phyloP scores from a whole-genome alignment of 2,797 vertebrate species.

The Onychomys leucogaster region DNA sequence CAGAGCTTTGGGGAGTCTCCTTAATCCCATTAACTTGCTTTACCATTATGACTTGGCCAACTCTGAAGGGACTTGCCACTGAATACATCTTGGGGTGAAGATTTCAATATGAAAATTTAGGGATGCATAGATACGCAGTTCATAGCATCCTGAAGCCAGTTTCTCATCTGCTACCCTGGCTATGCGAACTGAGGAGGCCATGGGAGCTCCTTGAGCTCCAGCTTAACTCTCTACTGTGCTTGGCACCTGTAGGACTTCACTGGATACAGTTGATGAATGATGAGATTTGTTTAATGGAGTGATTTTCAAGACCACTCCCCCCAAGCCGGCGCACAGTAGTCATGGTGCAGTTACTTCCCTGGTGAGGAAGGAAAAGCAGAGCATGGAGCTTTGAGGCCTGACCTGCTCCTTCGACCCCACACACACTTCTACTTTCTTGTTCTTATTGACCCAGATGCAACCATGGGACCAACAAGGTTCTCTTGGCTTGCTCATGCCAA shows the following conservation, averaged over 20 bases:
- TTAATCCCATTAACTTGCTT: not conserved
- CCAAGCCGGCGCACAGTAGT: fast-evolving
- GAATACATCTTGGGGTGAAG: not conserved
- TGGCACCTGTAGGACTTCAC: not conserved
- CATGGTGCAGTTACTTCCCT: fast-evolving
- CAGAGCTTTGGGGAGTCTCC: not conserved
- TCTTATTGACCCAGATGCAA: not conserved
- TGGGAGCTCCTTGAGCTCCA: not conserved
- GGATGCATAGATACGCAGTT: not conserved
- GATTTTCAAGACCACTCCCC: not conserved
- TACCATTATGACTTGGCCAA: not conserved
- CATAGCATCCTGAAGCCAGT: not conserved
- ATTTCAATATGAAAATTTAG: not conserved
- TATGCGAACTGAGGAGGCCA: not conserved
- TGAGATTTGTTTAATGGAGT: not conserved
- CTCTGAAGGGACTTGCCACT: not conserved
- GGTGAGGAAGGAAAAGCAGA: too few species aligned
- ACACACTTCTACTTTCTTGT: not conserved
- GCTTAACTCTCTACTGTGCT: fast-evolving
- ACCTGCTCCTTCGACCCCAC: not conserved
- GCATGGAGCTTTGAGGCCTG: not conserved
- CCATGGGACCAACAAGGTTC: fast-evolving
- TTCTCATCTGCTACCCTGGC: not conserved
- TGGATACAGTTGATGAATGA: not conserved
- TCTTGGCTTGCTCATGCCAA: not conserved